Percentiles rank a stretch among this genome's conserved stretches.
These are phyloP conservation scores for Epirrhoe alternata DNA, from an alignment of 2,888 invertebrate species.

Conservation along the genomic window DNA sequence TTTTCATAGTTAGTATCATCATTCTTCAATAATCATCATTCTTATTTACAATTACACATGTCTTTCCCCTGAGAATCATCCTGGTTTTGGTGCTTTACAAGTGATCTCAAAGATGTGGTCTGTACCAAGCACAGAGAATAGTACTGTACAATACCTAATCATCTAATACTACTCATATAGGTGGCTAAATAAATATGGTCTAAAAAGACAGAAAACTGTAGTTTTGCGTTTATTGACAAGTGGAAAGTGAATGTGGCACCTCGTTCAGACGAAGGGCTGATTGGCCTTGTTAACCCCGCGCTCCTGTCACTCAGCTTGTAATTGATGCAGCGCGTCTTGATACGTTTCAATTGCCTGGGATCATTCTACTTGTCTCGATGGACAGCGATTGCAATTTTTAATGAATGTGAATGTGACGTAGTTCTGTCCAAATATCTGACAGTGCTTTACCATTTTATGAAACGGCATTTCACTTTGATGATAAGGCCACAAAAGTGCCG, in stretches of 20 bases:
- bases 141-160: no score
- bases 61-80: no score
- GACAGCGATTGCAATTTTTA: slow-evolving; percentile 40
- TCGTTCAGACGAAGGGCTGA: slow-evolving; percentile 69
- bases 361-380: slow-evolving; percentile 61
- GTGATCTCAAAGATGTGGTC: no score
- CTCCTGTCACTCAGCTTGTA: slow-evolving; percentile 68
- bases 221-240: background rate
- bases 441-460: background rate
- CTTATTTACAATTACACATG: no score
- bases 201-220: background rate
- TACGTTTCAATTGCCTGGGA: slow-evolving; percentile 74
- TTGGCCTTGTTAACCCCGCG: slow-evolving; percentile 73
- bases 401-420: slow-evolving; percentile 16
- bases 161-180: no score
- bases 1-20: no score
- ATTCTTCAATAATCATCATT: no score
- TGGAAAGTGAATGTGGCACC: slow-evolving; percentile 48
- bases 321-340: slow-evolving; percentile 75
- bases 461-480: background rate
- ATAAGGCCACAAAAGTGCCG: no score
- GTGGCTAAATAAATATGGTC: background rate
- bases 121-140: no score
- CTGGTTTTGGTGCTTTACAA: no score
- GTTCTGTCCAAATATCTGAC: background rate